Evolutionary conservation across 2,113 vertebrate genomes (phyloP), one percentile per base, ranked within the genome.

Genomic region (Plectropomus leopardus): DNA sequence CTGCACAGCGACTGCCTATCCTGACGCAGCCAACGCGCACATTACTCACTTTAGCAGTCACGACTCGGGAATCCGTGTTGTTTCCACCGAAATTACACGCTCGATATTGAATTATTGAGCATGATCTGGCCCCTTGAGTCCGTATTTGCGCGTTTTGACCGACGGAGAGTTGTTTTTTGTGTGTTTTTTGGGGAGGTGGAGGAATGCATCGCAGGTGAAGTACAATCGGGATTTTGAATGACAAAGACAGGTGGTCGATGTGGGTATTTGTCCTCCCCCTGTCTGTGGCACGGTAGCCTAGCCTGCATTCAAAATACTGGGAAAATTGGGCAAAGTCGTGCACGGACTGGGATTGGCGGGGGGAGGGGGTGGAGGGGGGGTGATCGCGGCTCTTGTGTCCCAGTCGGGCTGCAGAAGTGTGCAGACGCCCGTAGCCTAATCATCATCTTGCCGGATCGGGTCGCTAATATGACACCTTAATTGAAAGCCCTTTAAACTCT

Each of bases 41-140:
- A 92, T 98, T 97, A 98, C 97, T 98, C 97, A 98, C 96, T 97
- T 96, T 96, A 96, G 96, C 93, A 94, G 97, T 98, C 97, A 98
- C 97, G 97, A 99, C 97, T 97, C 97, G 95, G 95, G 96, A 96
- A 96, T 97, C 96, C 95, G 96, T 94, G 96, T 96, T 95, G 95
- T 96, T 97, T 96, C 93, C 95, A 95, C 95, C 94, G 92, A 96
- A 96, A 96, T 96, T 94, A 95, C 95, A 94, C 93, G 90, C 92
- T 94, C 95, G 92, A 92, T 92, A 91, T 95, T 97, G 94, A 96
- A 96, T 96, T 97, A 97, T 96, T 96, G 95, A 96, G 94, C 95
- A 94, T 94, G 91, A 95, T 95, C 85, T 91, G 89, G 82, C 92
- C 92, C 92, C 92, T 66, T 92, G 93, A 95, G 87, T 94, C 92